Conservation (phyloP, 2,113 vertebrate species). For the Catharus minimus region DNA sequence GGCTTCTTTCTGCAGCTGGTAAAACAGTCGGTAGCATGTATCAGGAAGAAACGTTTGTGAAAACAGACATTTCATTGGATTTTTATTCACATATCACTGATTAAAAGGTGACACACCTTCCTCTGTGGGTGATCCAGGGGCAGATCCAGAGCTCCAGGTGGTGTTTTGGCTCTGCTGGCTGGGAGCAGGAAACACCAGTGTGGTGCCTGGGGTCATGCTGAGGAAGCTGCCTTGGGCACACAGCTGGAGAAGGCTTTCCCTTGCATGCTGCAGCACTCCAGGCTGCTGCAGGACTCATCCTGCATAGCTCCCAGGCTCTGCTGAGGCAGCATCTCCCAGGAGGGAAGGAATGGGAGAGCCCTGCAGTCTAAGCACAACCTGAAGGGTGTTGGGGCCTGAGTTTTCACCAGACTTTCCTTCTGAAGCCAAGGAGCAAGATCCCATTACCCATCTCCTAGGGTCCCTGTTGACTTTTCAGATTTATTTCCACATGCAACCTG, state of each 20-base stretch:
- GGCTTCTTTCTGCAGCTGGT: neutral
- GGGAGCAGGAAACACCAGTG: neutral
- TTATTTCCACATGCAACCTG: neutral
- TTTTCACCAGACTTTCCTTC: neutral
- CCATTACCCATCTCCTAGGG: neutral
- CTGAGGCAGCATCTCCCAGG: neutral
- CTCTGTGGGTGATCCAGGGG: neutral
- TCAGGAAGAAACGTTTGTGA: neutral
- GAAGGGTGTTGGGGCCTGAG: neutral
- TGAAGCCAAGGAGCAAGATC: neutral
- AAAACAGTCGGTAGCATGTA: neutral
- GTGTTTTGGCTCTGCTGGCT: neutral
- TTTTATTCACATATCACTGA: neutral
- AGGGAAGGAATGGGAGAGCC: neutral
- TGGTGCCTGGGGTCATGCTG: neutral
- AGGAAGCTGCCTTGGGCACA: neutral
- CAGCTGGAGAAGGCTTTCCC: neutral
- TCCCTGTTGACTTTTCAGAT: neutral
- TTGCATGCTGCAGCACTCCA: accelerated
- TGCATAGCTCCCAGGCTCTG: neutral
- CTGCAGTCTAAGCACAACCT: neutral
- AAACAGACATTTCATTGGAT: neutral
- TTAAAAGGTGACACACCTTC: neutral
- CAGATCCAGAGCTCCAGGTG: neutral
- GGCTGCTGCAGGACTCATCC: accelerated